Percentiles rank a stretch among this genome's conserved stretches.
These are phyloP conservation scores for Mallotus villosus DNA, from an alignment of 2,797 vertebrate species.

Conservation along the genomic window DNA sequence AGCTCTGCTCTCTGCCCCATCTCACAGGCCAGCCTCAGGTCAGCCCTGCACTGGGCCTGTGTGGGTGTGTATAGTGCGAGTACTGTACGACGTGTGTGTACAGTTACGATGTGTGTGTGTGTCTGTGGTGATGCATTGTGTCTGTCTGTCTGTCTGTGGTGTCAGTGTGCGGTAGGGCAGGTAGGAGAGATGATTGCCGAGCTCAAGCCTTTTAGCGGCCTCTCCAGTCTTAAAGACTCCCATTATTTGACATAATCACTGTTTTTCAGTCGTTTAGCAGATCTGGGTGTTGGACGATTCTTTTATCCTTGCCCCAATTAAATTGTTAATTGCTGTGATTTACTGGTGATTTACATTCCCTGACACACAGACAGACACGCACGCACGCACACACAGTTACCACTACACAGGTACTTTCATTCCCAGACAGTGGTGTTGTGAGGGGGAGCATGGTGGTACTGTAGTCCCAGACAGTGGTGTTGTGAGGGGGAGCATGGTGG, in stretches of 20 bases:
- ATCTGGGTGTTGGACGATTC: slow-evolving; percentile 26
- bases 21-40: slow-evolving; percentile 39
- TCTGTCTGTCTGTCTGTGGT: not conserved
- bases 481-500: too few species aligned
- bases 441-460: too few species aligned
- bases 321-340: slow-evolving; percentile 24
- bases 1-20: slow-evolving; percentile 36
- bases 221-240: slow-evolving; percentile 41
- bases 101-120: slow-evolving; percentile 28
- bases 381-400: too few species aligned
- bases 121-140: not conserved
- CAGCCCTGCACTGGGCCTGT: slow-evolving; percentile 46
- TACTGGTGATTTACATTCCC: slow-evolving; percentile 6
- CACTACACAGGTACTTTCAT: too few species aligned
- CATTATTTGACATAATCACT: slow-evolving; percentile 44
- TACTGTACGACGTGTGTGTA: slow-evolving; percentile 48
- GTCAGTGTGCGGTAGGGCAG: not conserved
- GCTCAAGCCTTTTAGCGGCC: not conserved
- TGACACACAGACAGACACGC: not conserved
- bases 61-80: slow-evolving; percentile 17
- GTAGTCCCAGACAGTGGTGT: too few species aligned
- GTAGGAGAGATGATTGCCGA: slow-evolving; percentile 27
- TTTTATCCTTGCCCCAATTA: slow-evolving; percentile 37
- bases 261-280: slow-evolving; percentile 46
- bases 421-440: too few species aligned